A percentile compares a stretch with the other conserved stretches of the same genome.
Evolutionary conservation across 2,888 invertebrate species (phyloP).

Genomic region (Anticlea derivata): DNA sequence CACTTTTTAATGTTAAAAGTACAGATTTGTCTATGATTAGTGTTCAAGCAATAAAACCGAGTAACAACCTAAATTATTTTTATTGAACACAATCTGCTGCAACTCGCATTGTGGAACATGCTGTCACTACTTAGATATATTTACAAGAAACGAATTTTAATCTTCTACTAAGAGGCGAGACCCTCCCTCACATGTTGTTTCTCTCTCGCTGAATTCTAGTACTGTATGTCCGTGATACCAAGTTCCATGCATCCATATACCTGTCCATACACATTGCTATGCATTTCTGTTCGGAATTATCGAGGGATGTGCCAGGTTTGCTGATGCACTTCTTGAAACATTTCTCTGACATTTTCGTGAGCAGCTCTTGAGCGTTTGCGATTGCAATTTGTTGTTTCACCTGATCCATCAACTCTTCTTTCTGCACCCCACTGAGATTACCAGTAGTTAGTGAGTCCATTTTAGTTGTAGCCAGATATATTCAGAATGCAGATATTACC

Average conservation of each 20-base stretch:
- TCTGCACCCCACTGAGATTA: slow-evolving; percentile 87
- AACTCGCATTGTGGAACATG: slow-evolving; percentile 65
- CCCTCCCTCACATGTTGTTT: slow-evolving; percentile 80
- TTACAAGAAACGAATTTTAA: slow-evolving; percentile 61
- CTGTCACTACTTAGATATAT: slow-evolving; percentile 73
- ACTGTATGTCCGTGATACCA: slow-evolving; percentile 95
- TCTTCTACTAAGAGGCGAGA: slow-evolving; percentile 32
- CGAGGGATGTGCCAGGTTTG: slow-evolving; percentile 95
- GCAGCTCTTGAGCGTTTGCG: slow-evolving; percentile 95
- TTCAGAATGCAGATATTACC: slow-evolving; percentile 28
- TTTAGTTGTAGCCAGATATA: slow-evolving; percentile 37
- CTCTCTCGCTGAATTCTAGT: slow-evolving; percentile 93
- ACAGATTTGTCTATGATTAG: slow-evolving; percentile 24
- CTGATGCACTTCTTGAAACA: slow-evolving; percentile 97
- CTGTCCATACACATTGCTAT: slow-evolving; percentile 99
- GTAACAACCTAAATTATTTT: slow-evolving; percentile 62
- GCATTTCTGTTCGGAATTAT: slow-evolving; percentile 97
- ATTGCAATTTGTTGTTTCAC: slow-evolving; percentile 97
- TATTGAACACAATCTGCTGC: slow-evolving; percentile 65
- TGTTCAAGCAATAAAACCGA: slow-evolving; percentile 45
- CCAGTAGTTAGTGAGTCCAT: slow-evolving; percentile 85
- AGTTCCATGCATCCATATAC: slow-evolving; percentile 98
- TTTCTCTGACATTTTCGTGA: slow-evolving; percentile 98
- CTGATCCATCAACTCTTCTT: slow-evolving; percentile 95
- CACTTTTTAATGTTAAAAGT: slow-evolving; percentile 20